Base-by-base conservation (phyloP, 2,888 invertebrate species). In the Phymatocera aterrima region DNA sequence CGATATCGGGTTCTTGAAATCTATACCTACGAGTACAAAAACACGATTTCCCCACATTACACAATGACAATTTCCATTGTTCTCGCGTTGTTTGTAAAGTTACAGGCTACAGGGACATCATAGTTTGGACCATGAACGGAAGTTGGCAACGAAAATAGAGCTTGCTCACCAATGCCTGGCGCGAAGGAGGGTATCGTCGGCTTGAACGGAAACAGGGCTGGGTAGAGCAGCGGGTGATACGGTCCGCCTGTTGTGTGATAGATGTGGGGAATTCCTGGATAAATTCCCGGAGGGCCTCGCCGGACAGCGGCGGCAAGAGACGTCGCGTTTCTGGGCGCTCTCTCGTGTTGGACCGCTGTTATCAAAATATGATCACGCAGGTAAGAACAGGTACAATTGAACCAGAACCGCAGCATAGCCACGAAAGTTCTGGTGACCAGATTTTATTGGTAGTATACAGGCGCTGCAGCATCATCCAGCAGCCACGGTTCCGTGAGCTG, bases 341-440 rank as follows among this genome's bases (percentile, higher is more conserved):
- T 92, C 91, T 97, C 97, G 90, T 97, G 97, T 88, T 97, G 97
- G 24, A 97, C 97, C 79, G 97, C 97, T 97, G 93, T 74, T 92
- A 91, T 78, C 80, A 79, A 79, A 21, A 64, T 18, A 64, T 37
- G 8, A 37, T 37, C 18, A 15, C 5, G 21, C 15, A 46, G 18
- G 21, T 48, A 48, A 4, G n/a, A 18, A 48, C 18, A 48, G 18
- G 48, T n/a, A 6, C 48, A 48, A 6, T 18, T 51, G 21, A 8
- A n/a, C 21, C 18, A n/a, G 3, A 12, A 15, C 10, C 24, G 5
- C 4, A 12, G 24, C 28, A 10, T 0, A 4, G 24, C 60, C 15
- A 60, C 15, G 12, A 15, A 24, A 34, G 31, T n/a, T n/a, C n/a
- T n/a, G n/a, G n/a, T n/a, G n/a, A n/a, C n/a, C n/a, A n/a, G n/a